A percentile compares a stretch with the other conserved stretches of the same genome.
phyloP scores from a whole-genome alignment of 2,113 vertebrate species.

The Lasiurus borealis region DNA sequence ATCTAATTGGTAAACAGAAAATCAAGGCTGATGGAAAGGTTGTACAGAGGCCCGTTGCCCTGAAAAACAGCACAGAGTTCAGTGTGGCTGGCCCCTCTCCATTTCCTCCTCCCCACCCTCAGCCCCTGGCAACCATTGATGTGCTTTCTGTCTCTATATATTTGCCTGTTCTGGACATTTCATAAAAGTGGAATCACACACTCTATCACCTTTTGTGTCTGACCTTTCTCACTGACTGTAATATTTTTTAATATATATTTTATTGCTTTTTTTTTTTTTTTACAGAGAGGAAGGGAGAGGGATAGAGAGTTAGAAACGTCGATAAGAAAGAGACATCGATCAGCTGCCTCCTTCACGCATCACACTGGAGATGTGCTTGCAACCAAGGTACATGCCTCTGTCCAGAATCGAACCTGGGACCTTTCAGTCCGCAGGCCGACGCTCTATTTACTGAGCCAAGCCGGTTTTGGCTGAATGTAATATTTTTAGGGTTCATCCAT shows the following conservation, averaged over 20 bases:
- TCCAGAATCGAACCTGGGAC: no score
- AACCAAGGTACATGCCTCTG: no score
- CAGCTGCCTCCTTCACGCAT: no score
- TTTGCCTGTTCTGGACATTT: not conserved
- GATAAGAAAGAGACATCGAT: no score
- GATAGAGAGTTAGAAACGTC: no score
- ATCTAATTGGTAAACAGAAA: not conserved
- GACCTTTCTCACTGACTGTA: not conserved
- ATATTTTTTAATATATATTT: not conserved
- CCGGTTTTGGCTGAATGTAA: no score
- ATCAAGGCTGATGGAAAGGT: not conserved
- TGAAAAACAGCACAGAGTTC: not conserved
- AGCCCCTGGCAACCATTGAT: not conserved
- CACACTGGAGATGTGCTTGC: no score
- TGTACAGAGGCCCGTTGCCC: not conserved
- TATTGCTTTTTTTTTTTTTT: no score
- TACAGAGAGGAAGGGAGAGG: no score
- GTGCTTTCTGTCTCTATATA: not conserved
- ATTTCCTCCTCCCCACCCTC: not conserved
- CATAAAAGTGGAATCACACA: not conserved
- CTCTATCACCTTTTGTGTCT: not conserved
- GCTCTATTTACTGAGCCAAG: no score
- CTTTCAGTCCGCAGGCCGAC: no score
- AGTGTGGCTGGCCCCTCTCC: not conserved
- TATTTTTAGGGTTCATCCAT: not conserved